Conservation (phyloP, 2,797 vertebrate genomes). For the Acrocephalus scirpaceus region DNA sequence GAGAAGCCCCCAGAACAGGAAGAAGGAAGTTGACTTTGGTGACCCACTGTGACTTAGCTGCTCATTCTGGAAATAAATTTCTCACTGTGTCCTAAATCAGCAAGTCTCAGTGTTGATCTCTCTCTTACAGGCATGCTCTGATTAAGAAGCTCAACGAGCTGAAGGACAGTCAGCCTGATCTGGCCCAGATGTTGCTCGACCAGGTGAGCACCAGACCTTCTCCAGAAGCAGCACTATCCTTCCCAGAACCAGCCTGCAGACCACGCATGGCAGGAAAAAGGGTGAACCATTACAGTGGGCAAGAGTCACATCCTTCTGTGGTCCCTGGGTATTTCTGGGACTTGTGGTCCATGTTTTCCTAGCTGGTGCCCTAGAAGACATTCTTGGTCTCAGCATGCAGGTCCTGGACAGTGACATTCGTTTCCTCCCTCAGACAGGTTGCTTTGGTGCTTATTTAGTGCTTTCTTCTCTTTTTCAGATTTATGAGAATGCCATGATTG, state of each 20-base stretch:
- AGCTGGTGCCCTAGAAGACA: not conserved
- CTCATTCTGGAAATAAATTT: not conserved
- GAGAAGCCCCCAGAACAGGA: not conserved
- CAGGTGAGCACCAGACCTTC: conserved; percentile 81
- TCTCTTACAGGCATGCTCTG: conserved; percentile 82
- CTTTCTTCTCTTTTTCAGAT: conserved; percentile 78
- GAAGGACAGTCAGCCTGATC: conserved; percentile 83
- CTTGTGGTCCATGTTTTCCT: not conserved
- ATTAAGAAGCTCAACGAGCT: conserved; percentile 89
- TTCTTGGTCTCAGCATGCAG: not conserved
- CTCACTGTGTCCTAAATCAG: not conserved
- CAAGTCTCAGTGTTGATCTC: not conserved
- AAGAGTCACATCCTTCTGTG: not conserved
- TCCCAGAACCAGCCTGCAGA: not conserved
- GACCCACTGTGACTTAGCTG: not conserved
- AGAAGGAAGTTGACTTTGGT: not conserved
- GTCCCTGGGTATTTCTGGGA: not conserved
- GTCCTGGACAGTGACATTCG: not conserved
- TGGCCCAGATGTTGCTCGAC: conserved; percentile 90
- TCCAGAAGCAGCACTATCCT: not conserved
- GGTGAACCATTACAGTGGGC: not conserved
- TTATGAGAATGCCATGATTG: conserved; percentile 96
- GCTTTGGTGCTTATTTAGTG: not conserved
- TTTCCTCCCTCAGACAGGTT: not conserved
- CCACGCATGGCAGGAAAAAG: not conserved